phyloP scores from a whole-genome alignment of 2,888 invertebrate species.

The Hydrotaea cyrtoneurina region DNA sequence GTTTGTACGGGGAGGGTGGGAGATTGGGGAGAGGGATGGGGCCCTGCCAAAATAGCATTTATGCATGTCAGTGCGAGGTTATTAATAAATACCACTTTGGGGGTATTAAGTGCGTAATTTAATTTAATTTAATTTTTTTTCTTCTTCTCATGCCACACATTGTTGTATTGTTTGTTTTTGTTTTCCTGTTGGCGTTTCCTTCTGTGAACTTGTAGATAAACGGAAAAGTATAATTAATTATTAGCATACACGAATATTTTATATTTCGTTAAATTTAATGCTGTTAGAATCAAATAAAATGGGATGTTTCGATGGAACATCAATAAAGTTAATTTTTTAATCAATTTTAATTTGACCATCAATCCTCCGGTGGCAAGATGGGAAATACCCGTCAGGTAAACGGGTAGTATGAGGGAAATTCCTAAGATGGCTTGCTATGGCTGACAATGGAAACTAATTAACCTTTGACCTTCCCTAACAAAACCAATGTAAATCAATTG shows the following conservation, averaged over 20 bases:
- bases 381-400: no score
- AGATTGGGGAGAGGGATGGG: no score
- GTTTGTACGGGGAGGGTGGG: background rate
- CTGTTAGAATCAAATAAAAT: no score
- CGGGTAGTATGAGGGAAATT: no score
- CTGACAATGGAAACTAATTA: no score
- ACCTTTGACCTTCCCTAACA: no score
- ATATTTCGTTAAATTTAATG: background rate
- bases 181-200: background rate
- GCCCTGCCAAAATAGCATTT: background rate
- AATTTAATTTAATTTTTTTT: slow-evolving; percentile 25
- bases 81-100: slow-evolving; percentile 2
- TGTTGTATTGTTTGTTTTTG: background rate
- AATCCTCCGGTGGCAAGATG: no score
- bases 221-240: background rate
- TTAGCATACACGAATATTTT: background rate
- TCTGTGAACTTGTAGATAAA: background rate
- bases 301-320: no score
- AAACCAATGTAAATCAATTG: no score
- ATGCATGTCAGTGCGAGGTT: background rate
- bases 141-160: background rate
- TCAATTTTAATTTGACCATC: no score
- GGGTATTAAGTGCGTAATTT: slow-evolving; percentile 12
- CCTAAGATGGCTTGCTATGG: no score
- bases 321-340: no score